A percentile compares a stretch with the other conserved stretches of the same genome.
Evolutionary conservation across 1,140 invertebrate genomes (phyloP).

Genomic region (Rhopalosiphum maidis): DNA sequence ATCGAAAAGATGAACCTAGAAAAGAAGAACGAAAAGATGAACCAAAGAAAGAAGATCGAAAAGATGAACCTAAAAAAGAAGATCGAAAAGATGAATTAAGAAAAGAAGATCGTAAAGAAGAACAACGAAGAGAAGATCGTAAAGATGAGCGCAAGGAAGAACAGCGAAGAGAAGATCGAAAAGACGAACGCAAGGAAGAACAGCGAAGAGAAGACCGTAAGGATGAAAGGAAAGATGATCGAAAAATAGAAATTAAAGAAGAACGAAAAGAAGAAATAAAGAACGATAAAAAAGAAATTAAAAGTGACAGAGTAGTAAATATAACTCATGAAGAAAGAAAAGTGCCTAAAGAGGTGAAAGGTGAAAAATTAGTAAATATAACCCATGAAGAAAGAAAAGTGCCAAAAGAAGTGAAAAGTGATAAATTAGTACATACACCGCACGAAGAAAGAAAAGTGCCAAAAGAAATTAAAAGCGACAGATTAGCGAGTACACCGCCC

Average conservation of each 20-base stretch:
- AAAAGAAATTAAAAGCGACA: constrained; percentile 36
- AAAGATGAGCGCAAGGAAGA: constrained; percentile 10
- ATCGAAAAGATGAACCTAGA: constrained; percentile 3
- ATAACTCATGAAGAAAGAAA: constrained; percentile 59
- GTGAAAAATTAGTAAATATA: not conserved
- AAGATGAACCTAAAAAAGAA: not conserved
- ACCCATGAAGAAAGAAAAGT: constrained; percentile 61
- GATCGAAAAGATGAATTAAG: not conserved
- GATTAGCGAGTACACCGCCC: not conserved
- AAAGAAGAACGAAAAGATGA: not conserved
- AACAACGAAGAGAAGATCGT: constrained; percentile 54
- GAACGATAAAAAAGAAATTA: constrained; percentile 64
- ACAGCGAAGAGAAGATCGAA: not conserved
- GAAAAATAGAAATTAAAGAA: not conserved
- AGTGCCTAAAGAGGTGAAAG: constrained; percentile 60
- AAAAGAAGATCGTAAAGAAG: constrained; percentile 58
- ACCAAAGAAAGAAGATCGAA: not conserved
- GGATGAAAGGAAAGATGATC: not conserved
- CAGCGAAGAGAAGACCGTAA: not conserved
- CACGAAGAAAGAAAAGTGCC: constrained; percentile 61
- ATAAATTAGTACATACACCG: not conserved
- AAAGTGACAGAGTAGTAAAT: not conserved
- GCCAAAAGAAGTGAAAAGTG: constrained; percentile 58
- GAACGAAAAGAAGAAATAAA: constrained; percentile 26
- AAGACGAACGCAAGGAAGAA: constrained; percentile 59